Evolutionary conservation across 2,888 invertebrate genomes (phyloP), one percentile per base, ranked within the genome.

Genomic region (Kuschelorhynchus macadamiae): DNA sequence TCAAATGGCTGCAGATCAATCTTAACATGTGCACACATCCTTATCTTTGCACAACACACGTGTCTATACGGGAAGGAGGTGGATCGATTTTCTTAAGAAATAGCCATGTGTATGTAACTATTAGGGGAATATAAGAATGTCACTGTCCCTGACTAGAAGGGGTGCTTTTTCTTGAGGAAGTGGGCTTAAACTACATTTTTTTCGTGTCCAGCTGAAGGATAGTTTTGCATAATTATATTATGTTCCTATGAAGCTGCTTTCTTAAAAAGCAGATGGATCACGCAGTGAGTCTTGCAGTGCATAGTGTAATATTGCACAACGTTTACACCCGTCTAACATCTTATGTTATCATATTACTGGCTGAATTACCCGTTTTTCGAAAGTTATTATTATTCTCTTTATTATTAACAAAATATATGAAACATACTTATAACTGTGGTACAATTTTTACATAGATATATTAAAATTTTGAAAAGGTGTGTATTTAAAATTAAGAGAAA

Each of bases 41-140:
- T 57, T 65, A 67, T 53, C 67, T 67, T 67, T 42, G 50, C 59
- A 42, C 44, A 33, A 16, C 67, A 49, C 67, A 67, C 67, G 67
- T 67, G 67, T 56, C 67, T 32, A 9, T 42, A 61, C 42, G 41
- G 67, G 67, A 67, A 67, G 67, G 62, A 67, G 67, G 67, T 67
- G 67, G 67, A 67, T 67, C 67, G 41, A 7, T 44, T 49, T 55
- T 55, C 55, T 55, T 50, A 56, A 64, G 62, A 53, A 55, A 46
- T 62, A n/a, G 32, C 61, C 61, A 61, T 55, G 20, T 62, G 53
- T 46, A 57, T 47, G 50, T 49, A 49, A 49, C 60, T 36, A 50
- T 60, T 49, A 25, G 30, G 49, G 49, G 60, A 39, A 39, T 39
- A 18, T 49, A 36, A 14, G 20, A 46, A 57, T 14, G n/a, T 46